A percentile compares a stretch with the other conserved stretches of the same genome.
phyloP scores from a whole-genome alignment of 2,113 vertebrate species.

The Sakesphorus luctuosus region DNA sequence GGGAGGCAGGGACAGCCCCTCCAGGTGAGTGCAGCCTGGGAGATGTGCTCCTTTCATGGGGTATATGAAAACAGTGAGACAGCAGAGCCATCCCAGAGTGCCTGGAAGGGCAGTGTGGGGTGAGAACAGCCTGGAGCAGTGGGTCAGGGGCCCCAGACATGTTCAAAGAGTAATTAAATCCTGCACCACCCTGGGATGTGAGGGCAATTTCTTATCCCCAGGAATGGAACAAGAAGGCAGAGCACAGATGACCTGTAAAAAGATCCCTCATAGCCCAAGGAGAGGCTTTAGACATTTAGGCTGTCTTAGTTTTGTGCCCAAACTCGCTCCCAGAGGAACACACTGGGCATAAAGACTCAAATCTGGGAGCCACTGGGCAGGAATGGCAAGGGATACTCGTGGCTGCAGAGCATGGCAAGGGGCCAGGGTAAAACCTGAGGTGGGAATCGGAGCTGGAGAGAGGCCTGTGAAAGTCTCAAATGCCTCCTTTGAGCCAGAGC shows the following conservation, averaged over 20 bases:
- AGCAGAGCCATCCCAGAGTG: neutral
- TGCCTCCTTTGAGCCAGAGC: neutral
- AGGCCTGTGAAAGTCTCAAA: neutral
- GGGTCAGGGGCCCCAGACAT: slow-evolving; percentile 33
- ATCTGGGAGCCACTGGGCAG: neutral
- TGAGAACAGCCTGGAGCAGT: neutral
- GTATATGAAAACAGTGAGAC: accelerated
- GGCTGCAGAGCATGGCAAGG: neutral
- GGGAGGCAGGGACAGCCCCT: slow-evolving; percentile 41
- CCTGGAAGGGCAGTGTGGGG: neutral
- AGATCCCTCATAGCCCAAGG: neutral
- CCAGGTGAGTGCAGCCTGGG: slow-evolving; percentile 67
- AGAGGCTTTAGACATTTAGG: neutral
- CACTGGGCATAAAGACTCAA: neutral
- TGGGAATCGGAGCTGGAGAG: neutral
- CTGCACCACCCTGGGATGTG: neutral
- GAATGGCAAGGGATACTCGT: accelerated
- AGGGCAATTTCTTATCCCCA: neutral
- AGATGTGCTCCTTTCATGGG: neutral
- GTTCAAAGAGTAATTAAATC: slow-evolving; percentile 54
- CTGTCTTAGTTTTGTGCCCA: neutral
- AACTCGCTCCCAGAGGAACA: neutral
- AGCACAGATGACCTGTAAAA: neutral
- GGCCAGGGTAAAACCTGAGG: neutral
- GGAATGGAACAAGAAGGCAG: neutral